Evolutionary conservation across 2,113 vertebrate species (phyloP).

Genomic region (Paradisaea rubra): DNA sequence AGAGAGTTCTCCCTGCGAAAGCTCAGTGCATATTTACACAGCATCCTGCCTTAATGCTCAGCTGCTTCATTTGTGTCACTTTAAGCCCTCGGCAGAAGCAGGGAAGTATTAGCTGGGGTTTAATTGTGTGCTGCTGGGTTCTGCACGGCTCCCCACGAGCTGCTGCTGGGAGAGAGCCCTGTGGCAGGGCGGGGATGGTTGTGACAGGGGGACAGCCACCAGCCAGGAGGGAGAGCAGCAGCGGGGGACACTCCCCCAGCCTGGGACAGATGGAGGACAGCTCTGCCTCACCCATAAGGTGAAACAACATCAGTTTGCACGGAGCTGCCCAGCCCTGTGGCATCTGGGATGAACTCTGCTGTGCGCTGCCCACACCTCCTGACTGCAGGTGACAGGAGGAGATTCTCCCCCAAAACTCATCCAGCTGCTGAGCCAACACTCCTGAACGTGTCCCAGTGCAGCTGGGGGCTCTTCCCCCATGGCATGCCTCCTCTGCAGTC

Average conservation of each 20-base stretch:
- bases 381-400: not conserved
- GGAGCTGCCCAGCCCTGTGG: fast-evolving
- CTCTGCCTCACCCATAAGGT: not conserved
- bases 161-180: not conserved
- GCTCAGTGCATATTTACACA: constrained; percentile 44
- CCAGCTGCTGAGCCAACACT: not conserved
- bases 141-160: fast-evolving
- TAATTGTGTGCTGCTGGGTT: constrained; percentile 4
- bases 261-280: not conserved
- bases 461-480: not conserved
- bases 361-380: not conserved
- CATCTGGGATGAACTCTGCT: not conserved
- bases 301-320: not conserved
- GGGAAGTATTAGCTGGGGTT: constrained; percentile 8
- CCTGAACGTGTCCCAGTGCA: not conserved
- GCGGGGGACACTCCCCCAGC: not conserved
- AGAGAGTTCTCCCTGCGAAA: constrained; percentile 15
- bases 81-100: not conserved
- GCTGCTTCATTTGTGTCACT: constrained; percentile 33
- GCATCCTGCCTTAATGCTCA: constrained; percentile 24
- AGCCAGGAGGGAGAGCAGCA: not conserved
- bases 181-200: not conserved
- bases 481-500: not conserved
- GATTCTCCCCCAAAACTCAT: fast-evolving
- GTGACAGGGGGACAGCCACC: not conserved